Evolutionary conservation across 2,888 invertebrate genomes (phyloP).

Genomic region (Lepeophtheirus nordmannii): DNA sequence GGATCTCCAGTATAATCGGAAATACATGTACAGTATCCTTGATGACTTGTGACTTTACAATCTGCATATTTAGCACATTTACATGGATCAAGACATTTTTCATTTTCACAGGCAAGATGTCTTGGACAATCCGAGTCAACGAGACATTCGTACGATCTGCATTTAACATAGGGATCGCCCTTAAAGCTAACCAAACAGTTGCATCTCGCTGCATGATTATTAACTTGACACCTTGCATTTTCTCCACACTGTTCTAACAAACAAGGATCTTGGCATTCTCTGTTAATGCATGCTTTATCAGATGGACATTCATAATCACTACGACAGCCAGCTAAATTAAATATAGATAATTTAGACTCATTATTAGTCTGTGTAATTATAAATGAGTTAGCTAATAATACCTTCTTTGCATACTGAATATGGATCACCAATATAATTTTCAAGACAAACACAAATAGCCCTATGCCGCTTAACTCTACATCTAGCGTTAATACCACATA

Average conservation of each 20-base stretch:
- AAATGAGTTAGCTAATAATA: background rate
- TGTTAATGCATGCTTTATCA: slow-evolving; percentile 47
- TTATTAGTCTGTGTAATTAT: background rate
- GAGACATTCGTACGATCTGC: slow-evolving; percentile 26
- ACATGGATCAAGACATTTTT: slow-evolving; percentile 44
- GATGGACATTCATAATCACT: slow-evolving; percentile 15
- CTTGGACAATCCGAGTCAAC: slow-evolving; percentile 20
- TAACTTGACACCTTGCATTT: slow-evolving; percentile 54
- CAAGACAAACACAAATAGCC: slow-evolving; percentile 58
- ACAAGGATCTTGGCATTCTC: slow-evolving; percentile 59
- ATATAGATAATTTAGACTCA: background rate
- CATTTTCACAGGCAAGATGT: slow-evolving; percentile 36
- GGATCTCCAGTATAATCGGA: slow-evolving; percentile 48
- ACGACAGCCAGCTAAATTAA: slow-evolving; percentile 17
- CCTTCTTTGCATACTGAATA: slow-evolving; percentile 43
- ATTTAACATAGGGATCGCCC: slow-evolving; percentile 55
- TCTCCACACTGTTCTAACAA: slow-evolving; percentile 32
- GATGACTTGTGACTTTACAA: slow-evolving; percentile 56
- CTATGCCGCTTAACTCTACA: slow-evolving; percentile 61
- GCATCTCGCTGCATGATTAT: slow-evolving; percentile 29
- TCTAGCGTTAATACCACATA: slow-evolving; percentile 51
- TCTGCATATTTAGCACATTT: slow-evolving; percentile 63
- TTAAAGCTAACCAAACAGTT: slow-evolving; percentile 35
- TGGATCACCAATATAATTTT: slow-evolving; percentile 55
- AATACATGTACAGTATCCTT: slow-evolving; percentile 48